phyloP scores from a whole-genome alignment of 2,888 invertebrate species.

The Branchellion lobata region DNA sequence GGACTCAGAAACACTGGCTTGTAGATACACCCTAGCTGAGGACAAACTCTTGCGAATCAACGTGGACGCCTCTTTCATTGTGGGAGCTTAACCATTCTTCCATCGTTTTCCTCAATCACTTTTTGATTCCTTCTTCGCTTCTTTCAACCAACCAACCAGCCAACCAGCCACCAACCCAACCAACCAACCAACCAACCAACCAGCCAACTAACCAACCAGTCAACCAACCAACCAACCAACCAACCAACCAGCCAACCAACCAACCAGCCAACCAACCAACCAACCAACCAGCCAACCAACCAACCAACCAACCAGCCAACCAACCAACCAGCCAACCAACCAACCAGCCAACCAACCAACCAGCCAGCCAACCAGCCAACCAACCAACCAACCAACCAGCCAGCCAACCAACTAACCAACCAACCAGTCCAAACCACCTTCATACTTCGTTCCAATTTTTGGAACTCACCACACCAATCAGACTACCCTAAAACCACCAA shows the following conservation, averaged over 20 bases:
- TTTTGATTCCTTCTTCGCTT: too few relatives aligned
- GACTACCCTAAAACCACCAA: too few relatives aligned
- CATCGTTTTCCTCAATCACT: too few relatives aligned
- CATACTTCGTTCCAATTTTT: too few relatives aligned
- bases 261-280: neutral
- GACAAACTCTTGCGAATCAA: constrained; percentile 97
- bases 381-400: too few relatives aligned
- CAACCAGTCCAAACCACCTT: neutral
- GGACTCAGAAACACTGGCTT: constrained; percentile 93
- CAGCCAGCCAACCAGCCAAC: neutral
- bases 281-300: neutral
- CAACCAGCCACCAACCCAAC: too few relatives aligned
- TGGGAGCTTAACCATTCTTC: too few relatives aligned
- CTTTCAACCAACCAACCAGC: too few relatives aligned
- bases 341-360: constrained; percentile 35
- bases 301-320: neutral
- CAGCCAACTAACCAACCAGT: neutral
- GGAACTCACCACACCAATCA: too few relatives aligned
- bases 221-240: neutral
- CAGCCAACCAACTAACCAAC: too few relatives aligned
- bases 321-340: constrained; percentile 36
- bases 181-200: too few relatives aligned
- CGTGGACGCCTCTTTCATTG: constrained; percentile 70
- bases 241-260: neutral
- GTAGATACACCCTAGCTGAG: constrained; percentile 94